Evolutionary conservation across 2,113 vertebrate species (phyloP).

Genomic region (Austrofundulus limnaeus): DNA sequence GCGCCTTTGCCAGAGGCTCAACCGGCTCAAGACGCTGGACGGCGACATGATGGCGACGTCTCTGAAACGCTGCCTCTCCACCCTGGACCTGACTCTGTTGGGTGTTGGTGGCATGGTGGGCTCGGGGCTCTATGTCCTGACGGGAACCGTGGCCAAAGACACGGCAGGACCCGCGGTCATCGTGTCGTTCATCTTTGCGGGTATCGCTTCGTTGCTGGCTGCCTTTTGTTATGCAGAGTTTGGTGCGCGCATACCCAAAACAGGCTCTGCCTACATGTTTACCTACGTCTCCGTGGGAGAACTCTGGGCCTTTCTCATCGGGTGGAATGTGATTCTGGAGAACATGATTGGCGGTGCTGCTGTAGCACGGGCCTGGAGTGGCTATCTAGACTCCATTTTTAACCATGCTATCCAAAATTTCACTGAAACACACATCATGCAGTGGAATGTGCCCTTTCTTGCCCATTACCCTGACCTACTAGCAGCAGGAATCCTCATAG

Average conservation of each 20-base stretch:
- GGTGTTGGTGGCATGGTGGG: constrained; percentile 95
- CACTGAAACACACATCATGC: constrained; percentile 86
- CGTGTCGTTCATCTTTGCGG: constrained; percentile 87
- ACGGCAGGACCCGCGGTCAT: constrained; percentile 87
- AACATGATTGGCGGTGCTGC: constrained; percentile 94
- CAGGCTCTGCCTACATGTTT: constrained; percentile 96
- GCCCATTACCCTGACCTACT: constrained; percentile 91
- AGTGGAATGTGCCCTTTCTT: constrained; percentile 88
- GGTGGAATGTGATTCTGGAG: constrained; percentile 95
- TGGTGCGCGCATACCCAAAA: constrained; percentile 91
- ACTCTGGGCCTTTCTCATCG: constrained; percentile 96
- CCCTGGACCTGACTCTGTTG: constrained; percentile 88
- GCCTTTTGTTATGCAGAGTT: constrained; percentile 96
- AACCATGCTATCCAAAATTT: constrained; percentile 91
- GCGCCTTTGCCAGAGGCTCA: constrained; percentile 89
- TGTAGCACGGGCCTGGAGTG: constrained; percentile 93
- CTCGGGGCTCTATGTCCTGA: constrained; percentile 93
- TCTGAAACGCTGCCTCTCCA: constrained; percentile 89
- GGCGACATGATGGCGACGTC: constrained; percentile 90
- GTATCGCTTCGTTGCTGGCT: constrained; percentile 88
- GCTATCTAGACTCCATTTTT: constrained; percentile 94
- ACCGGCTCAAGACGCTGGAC: constrained; percentile 90
- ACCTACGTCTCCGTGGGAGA: constrained; percentile 95
- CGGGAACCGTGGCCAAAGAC: constrained; percentile 92
- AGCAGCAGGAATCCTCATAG: constrained; percentile 84